These are phyloP conservation scores for Alethe castanea DNA, from an alignment of 2,113 vertebrate species.

Conservation along the genomic window DNA sequence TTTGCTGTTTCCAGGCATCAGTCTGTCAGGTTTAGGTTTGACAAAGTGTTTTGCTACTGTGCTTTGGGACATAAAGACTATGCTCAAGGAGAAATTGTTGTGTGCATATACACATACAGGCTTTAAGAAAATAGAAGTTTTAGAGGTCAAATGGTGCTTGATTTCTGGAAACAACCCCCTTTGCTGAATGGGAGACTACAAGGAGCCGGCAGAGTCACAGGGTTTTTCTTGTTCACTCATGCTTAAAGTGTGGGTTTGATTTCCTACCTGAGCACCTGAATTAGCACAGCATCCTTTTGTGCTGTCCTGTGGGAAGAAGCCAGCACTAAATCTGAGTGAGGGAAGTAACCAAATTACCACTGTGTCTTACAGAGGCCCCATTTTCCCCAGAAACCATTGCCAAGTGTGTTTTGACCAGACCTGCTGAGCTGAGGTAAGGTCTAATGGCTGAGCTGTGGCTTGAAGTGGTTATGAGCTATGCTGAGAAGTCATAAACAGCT, in stretches of 20 bases:
- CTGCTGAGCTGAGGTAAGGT: neutral
- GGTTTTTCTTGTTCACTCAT: neutral
- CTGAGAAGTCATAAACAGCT: conserved; percentile 48
- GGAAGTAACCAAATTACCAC: neutral
- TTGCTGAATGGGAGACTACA: neutral
- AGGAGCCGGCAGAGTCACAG: accelerated
- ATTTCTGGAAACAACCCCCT: neutral
- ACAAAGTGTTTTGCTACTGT: neutral
- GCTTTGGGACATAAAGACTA: neutral
- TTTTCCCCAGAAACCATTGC: neutral
- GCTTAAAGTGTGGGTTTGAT: neutral
- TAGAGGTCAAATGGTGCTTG: neutral
- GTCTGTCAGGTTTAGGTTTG: neutral
- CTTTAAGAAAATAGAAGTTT: neutral
- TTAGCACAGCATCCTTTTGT: neutral
- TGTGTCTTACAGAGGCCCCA: neutral
- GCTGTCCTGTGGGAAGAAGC: neutral
- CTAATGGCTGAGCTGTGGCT: neutral
- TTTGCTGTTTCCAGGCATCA: neutral
- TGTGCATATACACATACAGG: accelerated
- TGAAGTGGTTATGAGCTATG: conserved; percentile 28
- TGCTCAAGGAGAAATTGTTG: accelerated
- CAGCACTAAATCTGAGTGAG: neutral
- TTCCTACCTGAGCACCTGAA: neutral
- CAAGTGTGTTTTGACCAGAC: neutral